Evolutionary conservation across 2,797 vertebrate genomes (phyloP).

Genomic region (Oreortyx pictus): DNA sequence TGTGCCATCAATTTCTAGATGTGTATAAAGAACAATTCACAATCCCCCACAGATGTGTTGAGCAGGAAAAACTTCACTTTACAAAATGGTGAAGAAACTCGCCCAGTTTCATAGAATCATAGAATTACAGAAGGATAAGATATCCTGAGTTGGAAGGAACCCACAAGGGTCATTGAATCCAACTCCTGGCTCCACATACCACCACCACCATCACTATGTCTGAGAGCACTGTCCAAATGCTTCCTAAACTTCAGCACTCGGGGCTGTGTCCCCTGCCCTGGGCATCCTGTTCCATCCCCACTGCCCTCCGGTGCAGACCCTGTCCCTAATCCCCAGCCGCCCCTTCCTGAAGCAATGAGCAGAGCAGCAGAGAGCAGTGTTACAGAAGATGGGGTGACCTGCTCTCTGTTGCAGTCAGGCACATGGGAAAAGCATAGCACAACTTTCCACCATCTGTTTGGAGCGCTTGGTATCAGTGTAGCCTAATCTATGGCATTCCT

Average conservation of each 20-base stretch:
- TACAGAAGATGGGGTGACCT: not conserved
- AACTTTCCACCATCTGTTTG: not conserved
- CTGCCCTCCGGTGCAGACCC: not conserved
- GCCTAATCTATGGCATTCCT: not conserved
- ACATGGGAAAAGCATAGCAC: fast-evolving
- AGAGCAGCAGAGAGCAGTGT: not conserved
- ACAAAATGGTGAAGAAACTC: not conserved
- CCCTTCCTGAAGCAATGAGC: not conserved
- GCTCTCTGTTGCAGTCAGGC: not conserved
- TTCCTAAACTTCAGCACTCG: not conserved
- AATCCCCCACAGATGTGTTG: not conserved
- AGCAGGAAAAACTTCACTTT: not conserved
- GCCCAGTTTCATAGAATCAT: not conserved
- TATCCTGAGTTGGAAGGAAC: not conserved
- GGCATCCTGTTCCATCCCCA: not conserved
- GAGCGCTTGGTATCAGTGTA: not conserved
- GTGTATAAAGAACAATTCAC: not conserved
- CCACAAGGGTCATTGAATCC: not conserved
- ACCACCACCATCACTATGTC: not conserved
- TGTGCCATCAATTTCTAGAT: not conserved
- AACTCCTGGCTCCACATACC: not conserved
- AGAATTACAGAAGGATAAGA: not conserved
- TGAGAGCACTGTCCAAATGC: not conserved
- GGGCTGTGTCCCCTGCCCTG: not conserved
- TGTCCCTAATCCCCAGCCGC: not conserved